phyloP scores from a whole-genome alignment of 2,113 vertebrate species.

The Lutjanus erythropterus region DNA sequence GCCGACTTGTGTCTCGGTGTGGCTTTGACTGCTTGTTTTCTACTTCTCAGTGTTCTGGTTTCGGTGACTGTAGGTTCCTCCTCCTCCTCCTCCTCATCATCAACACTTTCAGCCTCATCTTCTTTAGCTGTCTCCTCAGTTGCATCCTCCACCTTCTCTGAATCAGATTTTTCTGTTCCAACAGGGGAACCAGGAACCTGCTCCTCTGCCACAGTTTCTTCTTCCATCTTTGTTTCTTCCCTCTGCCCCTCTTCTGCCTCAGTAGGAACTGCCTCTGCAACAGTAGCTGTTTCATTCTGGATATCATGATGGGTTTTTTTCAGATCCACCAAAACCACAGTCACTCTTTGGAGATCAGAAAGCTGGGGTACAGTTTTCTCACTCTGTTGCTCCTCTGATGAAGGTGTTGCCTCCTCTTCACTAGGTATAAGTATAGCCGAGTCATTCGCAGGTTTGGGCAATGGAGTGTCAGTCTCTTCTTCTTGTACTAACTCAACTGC shows the following conservation, averaged over 20 bases:
- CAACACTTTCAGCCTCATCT: not conserved
- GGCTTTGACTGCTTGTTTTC: conserved; percentile 28
- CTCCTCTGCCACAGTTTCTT: not conserved
- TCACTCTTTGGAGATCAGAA: conserved; percentile 23
- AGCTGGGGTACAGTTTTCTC: not conserved
- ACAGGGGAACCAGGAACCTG: not conserved
- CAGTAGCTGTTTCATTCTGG: not conserved
- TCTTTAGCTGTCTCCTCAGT: not conserved
- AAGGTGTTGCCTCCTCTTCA: not conserved
- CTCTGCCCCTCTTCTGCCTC: not conserved
- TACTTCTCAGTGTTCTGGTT: conserved; percentile 22
- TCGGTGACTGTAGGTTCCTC: conserved; percentile 10
- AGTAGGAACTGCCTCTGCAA: not conserved
- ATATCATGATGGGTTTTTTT: not conserved
- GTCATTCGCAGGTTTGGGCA: not conserved
- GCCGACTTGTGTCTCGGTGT: conserved; percentile 8
- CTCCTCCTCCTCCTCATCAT: conserved; percentile 10
- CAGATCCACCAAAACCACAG: conserved; percentile 47
- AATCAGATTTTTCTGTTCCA: not conserved
- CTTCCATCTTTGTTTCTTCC: not conserved
- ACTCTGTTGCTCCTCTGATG: conserved; percentile 3
- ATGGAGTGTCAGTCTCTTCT: not conserved
- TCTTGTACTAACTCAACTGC: conserved; percentile 2
- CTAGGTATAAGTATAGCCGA: not conserved
- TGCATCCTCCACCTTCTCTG: not conserved